These are phyloP conservation scores for Phymatocera aterrima DNA, from an alignment of 2,888 invertebrate species.

Conservation along the genomic window DNA sequence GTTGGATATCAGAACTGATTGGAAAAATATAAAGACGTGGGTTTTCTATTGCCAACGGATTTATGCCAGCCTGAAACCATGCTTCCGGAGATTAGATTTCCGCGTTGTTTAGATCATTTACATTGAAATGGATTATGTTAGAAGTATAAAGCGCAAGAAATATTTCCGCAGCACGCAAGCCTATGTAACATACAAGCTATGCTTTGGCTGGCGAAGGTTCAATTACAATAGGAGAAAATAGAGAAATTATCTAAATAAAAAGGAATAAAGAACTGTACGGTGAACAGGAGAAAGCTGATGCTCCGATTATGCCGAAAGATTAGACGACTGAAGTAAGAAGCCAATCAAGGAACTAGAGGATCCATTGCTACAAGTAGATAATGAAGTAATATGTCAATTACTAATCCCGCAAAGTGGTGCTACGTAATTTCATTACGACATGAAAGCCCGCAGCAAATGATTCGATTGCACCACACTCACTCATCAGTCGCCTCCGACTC, in stretches of 20 bases:
- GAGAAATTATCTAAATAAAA: not conserved
- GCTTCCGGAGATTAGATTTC: not conserved
- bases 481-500: not conserved
- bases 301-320: conserved; percentile 64
- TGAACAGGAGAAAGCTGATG: conserved; percentile 61
- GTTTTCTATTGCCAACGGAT: too few species aligned
- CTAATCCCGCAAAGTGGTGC: conserved; percentile 35
- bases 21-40: too few species aligned
- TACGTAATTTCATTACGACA: conserved; percentile 22
- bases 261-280: conserved; percentile 46
- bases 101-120: not conserved
- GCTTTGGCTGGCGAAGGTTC: not conserved
- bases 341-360: conserved; percentile 52
- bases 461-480: conserved; percentile 11
- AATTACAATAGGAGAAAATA: conserved; percentile 25
- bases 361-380: conserved; percentile 30
- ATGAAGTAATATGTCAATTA: conserved; percentile 39
- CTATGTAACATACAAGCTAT: not conserved
- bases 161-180: not conserved
- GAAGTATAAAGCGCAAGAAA: not conserved
- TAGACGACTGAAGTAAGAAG: conserved; percentile 57
- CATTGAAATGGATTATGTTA: not conserved
- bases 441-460: not conserved
- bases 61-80: too few species aligned
- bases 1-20: too few species aligned